Evolutionary conservation across 2,113 vertebrate species (phyloP), one percentile per base, ranked within the genome.

Genomic region (Datnioides undecimradiatus): DNA sequence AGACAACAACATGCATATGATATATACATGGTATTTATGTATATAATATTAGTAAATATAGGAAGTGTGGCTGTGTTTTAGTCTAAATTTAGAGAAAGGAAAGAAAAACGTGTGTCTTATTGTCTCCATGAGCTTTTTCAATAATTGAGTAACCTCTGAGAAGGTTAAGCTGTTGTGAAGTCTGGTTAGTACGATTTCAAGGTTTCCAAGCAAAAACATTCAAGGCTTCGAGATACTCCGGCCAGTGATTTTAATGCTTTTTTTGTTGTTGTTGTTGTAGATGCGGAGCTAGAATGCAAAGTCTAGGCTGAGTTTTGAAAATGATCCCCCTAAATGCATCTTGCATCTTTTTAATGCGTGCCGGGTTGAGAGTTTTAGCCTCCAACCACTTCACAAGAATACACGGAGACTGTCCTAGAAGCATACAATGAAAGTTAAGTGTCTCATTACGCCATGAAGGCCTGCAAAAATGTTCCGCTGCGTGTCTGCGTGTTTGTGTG

Each of bases 61-160:
- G 51, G 7, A 25, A 13, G 7, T 10, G 14, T 13, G 25, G 12
- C 6, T 1, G 29, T 45, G 36, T 62, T 70, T 62, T 54, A 4
- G 13, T 79, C 59, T 52, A 58, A 29, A 31, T 14, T 33, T 10
- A 33, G 31, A 73, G 45, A 51, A 51, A 38, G 5, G 3, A 46
- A 58, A 5, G 3, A 21, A 23, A 58, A 49, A 6, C 10, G 33
- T 46, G 11, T 21, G 2, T 40, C 38, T 55, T 54, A 19, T 31
- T 65, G 49, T 36, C 25, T 38, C 33, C 21, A 27, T 19, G n/a
- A 49, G 12, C 21, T 68, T 68, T 68, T 52, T 59, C 51, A 38
- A 25, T 46, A 40, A 69, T 45, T 59, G n/a, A 73, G 69, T 52
- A 23, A 60, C 67, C 36, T 79, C 25, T 49, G 52, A 41, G 34